Evolutionary conservation across 2,113 vertebrate genomes (phyloP).

Genomic region (Lepus timidus): DNA sequence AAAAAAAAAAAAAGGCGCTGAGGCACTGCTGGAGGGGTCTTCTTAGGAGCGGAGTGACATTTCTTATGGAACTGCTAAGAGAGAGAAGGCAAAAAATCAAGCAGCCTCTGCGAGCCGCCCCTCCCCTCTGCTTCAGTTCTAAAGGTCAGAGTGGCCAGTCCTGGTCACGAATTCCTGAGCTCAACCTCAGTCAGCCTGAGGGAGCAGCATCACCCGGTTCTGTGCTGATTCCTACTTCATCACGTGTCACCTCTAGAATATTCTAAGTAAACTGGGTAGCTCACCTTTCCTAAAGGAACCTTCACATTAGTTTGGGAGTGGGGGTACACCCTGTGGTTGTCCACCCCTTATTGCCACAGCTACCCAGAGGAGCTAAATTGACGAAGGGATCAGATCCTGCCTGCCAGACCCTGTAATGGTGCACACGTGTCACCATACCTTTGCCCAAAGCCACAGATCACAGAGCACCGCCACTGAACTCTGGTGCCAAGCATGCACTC

Average conservation of each 20-base stretch:
- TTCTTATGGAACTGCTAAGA: neutral
- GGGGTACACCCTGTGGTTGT: rapidly evolving
- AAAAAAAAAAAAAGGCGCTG: no score
- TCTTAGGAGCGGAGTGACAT: neutral
- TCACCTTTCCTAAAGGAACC: neutral
- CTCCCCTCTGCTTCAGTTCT: neutral
- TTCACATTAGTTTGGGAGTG: neutral
- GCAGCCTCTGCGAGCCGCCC: neutral
- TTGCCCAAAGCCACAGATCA: no score
- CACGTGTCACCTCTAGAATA: neutral
- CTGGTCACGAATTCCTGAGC: neutral
- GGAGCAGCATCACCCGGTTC: neutral
- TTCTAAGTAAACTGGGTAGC: neutral
- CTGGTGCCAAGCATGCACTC: no score
- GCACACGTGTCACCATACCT: no score
- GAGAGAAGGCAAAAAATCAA: neutral
- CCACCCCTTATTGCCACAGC: neutral
- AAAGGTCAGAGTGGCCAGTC: neutral
- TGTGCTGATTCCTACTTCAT: neutral
- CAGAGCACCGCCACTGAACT: no score
- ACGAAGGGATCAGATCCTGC: neutral
- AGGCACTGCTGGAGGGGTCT: neutral
- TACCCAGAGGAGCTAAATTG: neutral
- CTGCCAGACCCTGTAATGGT: neutral
- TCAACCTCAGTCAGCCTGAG: neutral